Percentiles rank a stretch among this genome's conserved stretches.
These are phyloP conservation scores for Hydrozoanthus tunicans DNA, from an alignment of 64 coral and sea anemone species.

Conservation along the genomic window DNA sequence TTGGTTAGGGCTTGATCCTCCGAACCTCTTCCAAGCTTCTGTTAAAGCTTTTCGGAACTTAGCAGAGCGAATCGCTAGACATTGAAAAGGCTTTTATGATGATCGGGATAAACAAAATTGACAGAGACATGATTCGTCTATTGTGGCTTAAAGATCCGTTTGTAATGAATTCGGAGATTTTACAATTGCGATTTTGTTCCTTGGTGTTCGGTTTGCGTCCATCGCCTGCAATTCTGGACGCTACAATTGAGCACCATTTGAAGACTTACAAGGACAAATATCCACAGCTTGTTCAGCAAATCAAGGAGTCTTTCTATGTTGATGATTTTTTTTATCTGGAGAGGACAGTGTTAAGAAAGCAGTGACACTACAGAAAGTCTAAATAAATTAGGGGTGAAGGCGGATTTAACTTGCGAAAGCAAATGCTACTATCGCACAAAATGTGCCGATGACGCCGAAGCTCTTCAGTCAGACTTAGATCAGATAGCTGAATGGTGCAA, in stretches of 20 bases:
- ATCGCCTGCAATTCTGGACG: slow-evolving; percentile 15
- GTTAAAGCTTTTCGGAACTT: no score
- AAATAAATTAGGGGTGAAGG: slow-evolving; percentile 56
- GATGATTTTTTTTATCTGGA: slow-evolving; percentile 60
- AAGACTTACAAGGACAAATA: slow-evolving; percentile 22
- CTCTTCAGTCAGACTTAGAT: no score
- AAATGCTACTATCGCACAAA: slow-evolving; percentile 45
- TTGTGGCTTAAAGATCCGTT: slow-evolving; percentile 54
- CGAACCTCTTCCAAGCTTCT: no score
- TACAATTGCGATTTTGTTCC: slow-evolving; percentile 14
- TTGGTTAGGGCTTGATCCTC: no score
- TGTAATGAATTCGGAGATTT: not conserved
- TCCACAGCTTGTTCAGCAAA: slow-evolving; percentile 27
- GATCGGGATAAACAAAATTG: slow-evolving; percentile 45
- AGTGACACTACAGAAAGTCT: slow-evolving; percentile 32
- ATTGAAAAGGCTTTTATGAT: slow-evolving; percentile 69
- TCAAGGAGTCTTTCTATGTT: slow-evolving; percentile 58
- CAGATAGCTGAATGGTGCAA: no score
- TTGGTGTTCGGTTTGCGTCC: slow-evolving; percentile 60
- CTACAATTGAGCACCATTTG: slow-evolving; percentile 59
- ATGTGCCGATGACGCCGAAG: not conserved
- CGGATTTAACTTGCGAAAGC: slow-evolving; percentile 69
- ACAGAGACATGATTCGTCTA: slow-evolving; percentile 52
- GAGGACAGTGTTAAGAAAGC: slow-evolving; percentile 14
- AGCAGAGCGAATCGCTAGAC: not conserved